These are phyloP conservation scores for Brienomyrus longianalis DNA, from an alignment of 2,113 vertebrate species.

Conservation along the genomic window DNA sequence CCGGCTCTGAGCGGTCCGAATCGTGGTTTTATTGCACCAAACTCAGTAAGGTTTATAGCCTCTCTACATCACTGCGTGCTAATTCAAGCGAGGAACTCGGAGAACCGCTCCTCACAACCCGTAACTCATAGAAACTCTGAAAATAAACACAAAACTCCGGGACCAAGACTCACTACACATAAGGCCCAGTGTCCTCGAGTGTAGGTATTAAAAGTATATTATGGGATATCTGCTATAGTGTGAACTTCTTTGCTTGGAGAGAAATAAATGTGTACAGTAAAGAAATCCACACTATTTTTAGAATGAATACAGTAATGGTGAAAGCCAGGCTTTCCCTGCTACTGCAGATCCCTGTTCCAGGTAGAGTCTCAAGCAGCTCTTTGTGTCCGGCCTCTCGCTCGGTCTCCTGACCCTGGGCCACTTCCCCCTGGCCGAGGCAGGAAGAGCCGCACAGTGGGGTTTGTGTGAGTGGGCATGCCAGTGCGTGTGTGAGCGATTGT, in stretches of 20 bases:
- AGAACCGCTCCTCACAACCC: background rate
- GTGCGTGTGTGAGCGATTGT: conserved; percentile 1
- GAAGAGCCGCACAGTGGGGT: conserved; percentile 13
- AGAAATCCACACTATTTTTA: conserved; percentile 7
- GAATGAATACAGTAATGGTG: background rate
- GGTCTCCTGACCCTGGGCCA: background rate
- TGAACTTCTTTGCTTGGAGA: background rate
- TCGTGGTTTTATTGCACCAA: background rate
- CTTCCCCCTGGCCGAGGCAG: conserved; percentile 1
- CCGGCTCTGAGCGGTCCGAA: background rate
- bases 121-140: background rate
- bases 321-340: background rate
- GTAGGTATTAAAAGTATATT: background rate
- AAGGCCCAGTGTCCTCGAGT: background rate
- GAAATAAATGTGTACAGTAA: background rate
- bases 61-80: background rate
- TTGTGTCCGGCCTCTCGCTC: background rate
- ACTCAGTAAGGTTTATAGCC: background rate
- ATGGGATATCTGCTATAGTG: background rate
- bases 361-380: conserved; percentile 7
- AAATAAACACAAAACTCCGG: background rate
- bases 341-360: background rate
- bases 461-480: background rate
- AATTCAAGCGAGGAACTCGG: background rate
- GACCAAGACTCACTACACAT: background rate